phyloP scores from a whole-genome alignment of 2,888 invertebrate genomes.

The Parochlus steinenii region DNA sequence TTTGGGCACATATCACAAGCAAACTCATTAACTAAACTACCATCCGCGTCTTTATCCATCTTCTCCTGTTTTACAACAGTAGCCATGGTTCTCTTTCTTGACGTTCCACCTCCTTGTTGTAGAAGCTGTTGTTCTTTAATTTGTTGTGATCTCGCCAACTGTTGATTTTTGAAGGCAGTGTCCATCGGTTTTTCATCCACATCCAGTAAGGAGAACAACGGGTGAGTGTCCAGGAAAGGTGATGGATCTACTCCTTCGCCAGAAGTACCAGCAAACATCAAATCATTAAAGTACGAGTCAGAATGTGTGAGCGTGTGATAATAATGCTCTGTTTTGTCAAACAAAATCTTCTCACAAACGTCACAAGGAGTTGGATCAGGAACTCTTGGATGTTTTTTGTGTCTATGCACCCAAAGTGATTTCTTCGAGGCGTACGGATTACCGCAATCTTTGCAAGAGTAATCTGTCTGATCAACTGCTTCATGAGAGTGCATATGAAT shows the following conservation, averaged over 20 bases:
- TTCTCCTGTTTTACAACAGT: too few species aligned
- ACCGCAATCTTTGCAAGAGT: slow-evolving; percentile 31
- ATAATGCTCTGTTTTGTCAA: slow-evolving; percentile 27
- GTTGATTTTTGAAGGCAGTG: too few species aligned
- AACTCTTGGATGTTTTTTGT: slow-evolving; percentile 30
- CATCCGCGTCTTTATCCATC: too few species aligned
- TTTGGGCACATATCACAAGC: slow-evolving; percentile 30
- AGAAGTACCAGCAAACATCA: too few species aligned
- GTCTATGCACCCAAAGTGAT: slow-evolving; percentile 31
- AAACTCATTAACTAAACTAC: slow-evolving; percentile 29
- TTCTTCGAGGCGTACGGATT: slow-evolving; percentile 30
- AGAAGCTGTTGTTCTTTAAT: too few species aligned
- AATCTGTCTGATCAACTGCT: slow-evolving; percentile 29
- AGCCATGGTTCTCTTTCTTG: too few species aligned
- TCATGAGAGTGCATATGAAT: slow-evolving; percentile 30
- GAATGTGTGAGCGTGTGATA: slow-evolving; percentile 26
- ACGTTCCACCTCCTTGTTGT: too few species aligned
- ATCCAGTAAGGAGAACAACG: too few species aligned
- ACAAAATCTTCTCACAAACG: slow-evolving; percentile 29
- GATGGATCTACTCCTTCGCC: too few species aligned
- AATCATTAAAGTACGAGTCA: too few species aligned
- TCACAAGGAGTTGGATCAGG: slow-evolving; percentile 28
- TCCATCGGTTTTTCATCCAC: too few species aligned
- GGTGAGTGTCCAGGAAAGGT: too few species aligned
- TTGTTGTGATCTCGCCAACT: slow-evolving; percentile 4